Percentiles rank a stretch among this genome's conserved stretches.
phyloP scores from a whole-genome alignment of 2,113 vertebrate species.

The Barbus barbus region DNA sequence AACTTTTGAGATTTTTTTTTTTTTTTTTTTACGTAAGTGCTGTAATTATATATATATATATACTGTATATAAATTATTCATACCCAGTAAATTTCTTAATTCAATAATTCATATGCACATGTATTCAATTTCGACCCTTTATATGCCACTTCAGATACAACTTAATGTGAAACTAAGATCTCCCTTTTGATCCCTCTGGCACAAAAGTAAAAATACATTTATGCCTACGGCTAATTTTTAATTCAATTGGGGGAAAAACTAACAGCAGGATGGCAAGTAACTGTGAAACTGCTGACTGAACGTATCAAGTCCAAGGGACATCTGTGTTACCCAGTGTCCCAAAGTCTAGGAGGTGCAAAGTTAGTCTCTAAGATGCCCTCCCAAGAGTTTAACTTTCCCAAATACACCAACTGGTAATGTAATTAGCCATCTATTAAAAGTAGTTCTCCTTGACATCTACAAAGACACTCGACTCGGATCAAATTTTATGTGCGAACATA shows the following conservation, averaged over 20 bases:
- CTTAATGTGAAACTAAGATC: neutral
- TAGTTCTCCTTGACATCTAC: neutral
- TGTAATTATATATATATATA: too few species aligned
- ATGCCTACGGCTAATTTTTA: too few species aligned
- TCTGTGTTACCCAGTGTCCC: neutral
- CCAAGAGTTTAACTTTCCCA: neutral
- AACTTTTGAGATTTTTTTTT: neutral
- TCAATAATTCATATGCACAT: neutral
- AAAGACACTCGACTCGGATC: neutral
- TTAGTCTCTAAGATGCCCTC: neutral
- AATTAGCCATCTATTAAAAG: neutral
- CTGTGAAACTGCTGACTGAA: constrained; percentile 12
- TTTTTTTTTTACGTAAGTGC: neutral
- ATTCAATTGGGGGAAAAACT: too few species aligned
- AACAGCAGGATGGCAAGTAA: neutral
- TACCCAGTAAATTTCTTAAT: neutral
- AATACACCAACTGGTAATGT: neutral
- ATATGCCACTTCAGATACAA: neutral
- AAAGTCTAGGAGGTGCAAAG: neutral
- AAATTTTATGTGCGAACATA: neutral
- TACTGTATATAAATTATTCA: too few species aligned
- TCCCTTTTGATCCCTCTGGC: too few species aligned
- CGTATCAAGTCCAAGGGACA: neutral
- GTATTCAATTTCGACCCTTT: neutral
- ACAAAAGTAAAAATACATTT: too few species aligned